Evolutionary conservation across 2,888 invertebrate genomes (phyloP), one percentile per base, ranked within the genome.

Genomic region (Malacosoma neustria): DNA sequence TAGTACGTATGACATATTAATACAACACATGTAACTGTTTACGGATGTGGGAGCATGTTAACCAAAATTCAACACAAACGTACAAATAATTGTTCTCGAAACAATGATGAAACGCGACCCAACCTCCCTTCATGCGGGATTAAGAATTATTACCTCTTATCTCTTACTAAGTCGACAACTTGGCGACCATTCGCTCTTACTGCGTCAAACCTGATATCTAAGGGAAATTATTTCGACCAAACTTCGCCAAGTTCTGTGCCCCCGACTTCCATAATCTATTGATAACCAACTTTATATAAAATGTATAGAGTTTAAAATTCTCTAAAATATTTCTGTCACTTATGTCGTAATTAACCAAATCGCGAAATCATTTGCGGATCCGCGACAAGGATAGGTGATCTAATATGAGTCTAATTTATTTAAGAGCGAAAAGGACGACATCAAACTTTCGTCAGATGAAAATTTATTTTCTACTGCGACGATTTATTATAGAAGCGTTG

Each of bases 401-500:
- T 72, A 67, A 74, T 73, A 76, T 75, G 75, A 76, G 75, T 79
- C 69, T 80, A 77, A 81, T 79, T 48, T 42, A 35, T 22, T 41
- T 35, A 49, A 40, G 79, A 45, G 58, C 38, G 68, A 82, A 61
- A 45, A 69, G 55, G 82, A 82, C 46, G 47, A 63, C 45, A 42
- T 41, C 48, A 52, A 43, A 48, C 53, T 54, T 60, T 57, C 61
- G 56, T 53, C 57, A 66, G 74, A 72, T 73, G 72, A 76, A 77
- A 81, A 22, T 22, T 22, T 22, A 22, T 22, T 80, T 70, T 80
- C 76, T 77, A 70, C 68, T 63, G 67, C 74, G 80, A 80, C 81
- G 84, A 85, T 84, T 85, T 85, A 85, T 85, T 79, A 82, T 82
- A 73, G 76, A 80, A 81, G 80, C 85, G 81, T 79, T 76, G 85